Base-by-base conservation (phyloP, 2,888 invertebrate species). In the Polyploca ridens region DNA sequence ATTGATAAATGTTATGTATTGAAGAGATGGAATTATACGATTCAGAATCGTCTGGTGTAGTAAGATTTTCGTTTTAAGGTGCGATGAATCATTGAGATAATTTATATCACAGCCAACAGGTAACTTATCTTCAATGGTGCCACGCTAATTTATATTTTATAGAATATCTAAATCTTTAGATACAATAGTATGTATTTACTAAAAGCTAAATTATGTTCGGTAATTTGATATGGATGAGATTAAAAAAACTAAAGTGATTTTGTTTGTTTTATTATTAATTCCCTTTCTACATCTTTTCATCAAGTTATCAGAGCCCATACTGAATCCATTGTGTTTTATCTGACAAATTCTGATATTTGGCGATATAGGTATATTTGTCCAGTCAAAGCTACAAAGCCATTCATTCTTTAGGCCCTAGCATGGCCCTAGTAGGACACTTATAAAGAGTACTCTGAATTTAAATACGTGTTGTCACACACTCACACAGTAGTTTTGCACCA, bases 181-280 rank as follows among this genome's bases (percentile, higher is more conserved):
- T 75, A 86, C 84, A 83, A 85, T 90, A 90, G 87, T 76, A 76
- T 82, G 78, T 81, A 78, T 57, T 70, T 83, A 87, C 85, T 88
- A 89, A 89, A 86, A 84, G 81, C 78, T 89, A 90, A 92, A 87
- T 90, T 91, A 92, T 92, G 90, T 92, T 91, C 92, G 83, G 83
- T 92, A 90, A 90, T 93, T 93, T 93, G 91, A 91, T 92, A 93
- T 92, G 87, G 82, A 88, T 87, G 92, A 93, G 91, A 93, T 91
- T 93, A 93, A 93, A 92, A 90, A 84, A 78, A 35, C 79, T 72
- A 81, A 84, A 84, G 73, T 70, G 79, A 80, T 67, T 58, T 66
- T 61, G 41, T 74, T 27, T 68, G 72, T 83, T 81, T 82, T 73
- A 71, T 74, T 75, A 67, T 62, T 7, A n/a, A n/a, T 49, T 63